Percentiles rank a stretch among this genome's conserved stretches.
Evolutionary conservation across 2,888 invertebrate species (phyloP).

Genomic region (Drosophila seclusa): DNA sequence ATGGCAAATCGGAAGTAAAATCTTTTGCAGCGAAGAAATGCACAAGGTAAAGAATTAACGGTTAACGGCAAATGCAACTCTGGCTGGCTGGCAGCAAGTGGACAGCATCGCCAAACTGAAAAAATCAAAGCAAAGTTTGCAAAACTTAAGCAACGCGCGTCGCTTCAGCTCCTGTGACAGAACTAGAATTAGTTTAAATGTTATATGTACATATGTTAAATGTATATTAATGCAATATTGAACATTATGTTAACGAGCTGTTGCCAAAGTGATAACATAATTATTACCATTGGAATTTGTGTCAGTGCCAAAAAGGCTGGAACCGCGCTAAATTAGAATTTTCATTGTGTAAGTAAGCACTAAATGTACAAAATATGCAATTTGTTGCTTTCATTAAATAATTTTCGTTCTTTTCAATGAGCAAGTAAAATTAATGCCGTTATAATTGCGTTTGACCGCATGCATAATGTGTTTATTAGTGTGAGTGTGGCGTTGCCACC

Average conservation of each 20-base stretch:
- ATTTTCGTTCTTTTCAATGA: constrained; percentile 44
- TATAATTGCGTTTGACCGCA: constrained; percentile 37
- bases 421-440: constrained; percentile 45
- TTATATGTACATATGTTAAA: constrained; percentile 59
- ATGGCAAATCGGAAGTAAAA: constrained; percentile 72
- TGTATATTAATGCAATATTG: constrained; percentile 38
- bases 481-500: constrained; percentile 45
- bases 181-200: constrained; percentile 39
- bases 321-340: constrained; percentile 41
- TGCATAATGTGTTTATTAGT: constrained; percentile 20
- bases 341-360: constrained; percentile 46
- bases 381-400: constrained; percentile 13
- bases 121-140: constrained; percentile 37
- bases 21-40: constrained; percentile 23
- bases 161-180: neutral
- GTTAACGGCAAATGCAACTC: constrained; percentile 33
- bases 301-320: constrained; percentile 11
- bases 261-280: constrained; percentile 29
- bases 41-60: neutral
- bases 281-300: constrained; percentile 22
- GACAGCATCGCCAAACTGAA: constrained; percentile 27
- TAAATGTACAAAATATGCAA: constrained; percentile 8
- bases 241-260: constrained; percentile 41
- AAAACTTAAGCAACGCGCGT: constrained; percentile 34
- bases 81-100: constrained; percentile 27